These are phyloP conservation scores for Caenorhabditis becei DNA, from an alignment of 2,888 invertebrate species.

Conservation along the genomic window DNA sequence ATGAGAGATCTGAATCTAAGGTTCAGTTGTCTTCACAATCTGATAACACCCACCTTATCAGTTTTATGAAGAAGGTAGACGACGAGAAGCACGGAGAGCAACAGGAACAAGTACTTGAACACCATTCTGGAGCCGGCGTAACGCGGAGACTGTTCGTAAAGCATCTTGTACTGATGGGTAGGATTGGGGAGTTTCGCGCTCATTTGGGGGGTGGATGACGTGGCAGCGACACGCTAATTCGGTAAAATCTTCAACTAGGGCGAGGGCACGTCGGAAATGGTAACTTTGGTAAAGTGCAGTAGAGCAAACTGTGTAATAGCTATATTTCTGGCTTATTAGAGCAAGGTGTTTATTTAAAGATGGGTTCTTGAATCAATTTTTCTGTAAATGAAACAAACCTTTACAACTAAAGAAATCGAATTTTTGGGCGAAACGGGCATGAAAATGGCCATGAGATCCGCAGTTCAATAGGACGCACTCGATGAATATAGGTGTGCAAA, in stretches of 20 bases:
- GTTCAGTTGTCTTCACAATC: background rate
- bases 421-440: background rate
- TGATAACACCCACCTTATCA: background rate
- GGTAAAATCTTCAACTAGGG: too few relatives aligned
- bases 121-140: background rate
- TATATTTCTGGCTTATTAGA: too few relatives aligned
- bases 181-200: background rate
- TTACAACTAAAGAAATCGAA: too few relatives aligned
- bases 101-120: background rate
- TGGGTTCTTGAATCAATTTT: too few relatives aligned
- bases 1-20: background rate
- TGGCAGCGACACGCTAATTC: too few relatives aligned
- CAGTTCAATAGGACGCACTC: background rate
- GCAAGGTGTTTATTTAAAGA: too few relatives aligned
- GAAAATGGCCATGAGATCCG: background rate
- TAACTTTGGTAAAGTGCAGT: too few relatives aligned
- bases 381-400: too few relatives aligned
- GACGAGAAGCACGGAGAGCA: background rate
- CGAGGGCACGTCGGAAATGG: too few relatives aligned
- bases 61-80: background rate
- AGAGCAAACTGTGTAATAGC: too few relatives aligned
- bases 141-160: background rate
- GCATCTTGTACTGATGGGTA: background rate
- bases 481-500: conserved; percentile 8
- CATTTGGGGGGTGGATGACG: too few relatives aligned